Conservation (phyloP, 2,113 vertebrate genomes). For the Anseranas semipalmata region DNA sequence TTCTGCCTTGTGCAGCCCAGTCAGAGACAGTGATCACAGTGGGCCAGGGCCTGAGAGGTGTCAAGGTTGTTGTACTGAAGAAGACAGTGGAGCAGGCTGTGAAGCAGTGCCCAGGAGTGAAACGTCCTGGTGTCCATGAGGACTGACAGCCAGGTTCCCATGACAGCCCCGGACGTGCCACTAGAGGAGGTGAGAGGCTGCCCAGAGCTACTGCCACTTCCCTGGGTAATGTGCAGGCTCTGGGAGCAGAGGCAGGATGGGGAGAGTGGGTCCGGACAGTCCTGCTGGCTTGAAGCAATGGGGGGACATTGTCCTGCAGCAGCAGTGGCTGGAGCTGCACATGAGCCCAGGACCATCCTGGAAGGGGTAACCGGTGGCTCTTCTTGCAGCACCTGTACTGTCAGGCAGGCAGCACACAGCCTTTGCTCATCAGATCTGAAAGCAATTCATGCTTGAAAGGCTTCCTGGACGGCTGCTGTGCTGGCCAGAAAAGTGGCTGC, state of each 20-base stretch:
- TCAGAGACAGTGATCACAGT: constrained; percentile 68
- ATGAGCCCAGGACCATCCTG: not conserved
- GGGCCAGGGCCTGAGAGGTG: constrained; percentile 69
- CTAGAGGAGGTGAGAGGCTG: constrained; percentile 70
- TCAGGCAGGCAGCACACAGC: not conserved
- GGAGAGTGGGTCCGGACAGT: not conserved
- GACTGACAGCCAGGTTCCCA: constrained; percentile 57
- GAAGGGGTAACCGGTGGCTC: not conserved
- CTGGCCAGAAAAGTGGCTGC: not conserved
- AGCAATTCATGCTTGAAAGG: not conserved
- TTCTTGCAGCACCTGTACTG: not conserved
- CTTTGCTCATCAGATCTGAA: not conserved
- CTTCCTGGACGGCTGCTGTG: not conserved
- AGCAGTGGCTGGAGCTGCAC: not conserved
- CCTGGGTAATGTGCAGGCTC: not conserved
- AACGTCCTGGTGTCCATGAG: constrained; percentile 72
- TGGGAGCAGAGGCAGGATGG: not conserved
- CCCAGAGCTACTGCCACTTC: accelerated
- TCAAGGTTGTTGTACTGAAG: constrained; percentile 68
- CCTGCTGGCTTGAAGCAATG: not conserved
- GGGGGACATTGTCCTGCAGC: not conserved
- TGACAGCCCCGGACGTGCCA: constrained; percentile 55
- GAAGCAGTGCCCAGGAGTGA: constrained; percentile 58
- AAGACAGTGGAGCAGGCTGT: constrained; percentile 68
- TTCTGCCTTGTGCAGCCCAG: constrained; percentile 55